Percentiles rank a stretch among this genome's conserved stretches.
Conservation (phyloP, 2,888 invertebrate species). For the Endomychus coccineus region DNA sequence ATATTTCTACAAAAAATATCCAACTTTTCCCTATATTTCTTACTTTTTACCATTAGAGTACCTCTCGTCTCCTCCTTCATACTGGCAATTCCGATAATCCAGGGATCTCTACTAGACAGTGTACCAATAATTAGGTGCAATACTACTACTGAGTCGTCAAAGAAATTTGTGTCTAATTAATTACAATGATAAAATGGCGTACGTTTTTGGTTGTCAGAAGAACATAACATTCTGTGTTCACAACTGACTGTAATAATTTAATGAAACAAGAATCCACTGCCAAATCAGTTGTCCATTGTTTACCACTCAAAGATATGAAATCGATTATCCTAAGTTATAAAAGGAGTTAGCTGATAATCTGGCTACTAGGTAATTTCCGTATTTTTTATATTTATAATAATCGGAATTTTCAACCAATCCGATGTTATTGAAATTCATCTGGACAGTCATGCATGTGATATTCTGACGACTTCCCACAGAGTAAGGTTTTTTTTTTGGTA, state of each 20-base stretch:
- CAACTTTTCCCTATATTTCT: background rate
- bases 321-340: background rate
- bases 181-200: slow-evolving; percentile 5
- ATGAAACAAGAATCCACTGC: background rate
- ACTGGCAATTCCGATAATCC: no score
- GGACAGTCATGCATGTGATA: no score
- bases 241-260: background rate
- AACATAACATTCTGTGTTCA: background rate
- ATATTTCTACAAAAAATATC: no score
- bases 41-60: background rate
- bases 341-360: background rate
- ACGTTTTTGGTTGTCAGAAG: background rate
- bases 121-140: no score
- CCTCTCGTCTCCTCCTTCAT: no score
- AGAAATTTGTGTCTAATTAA: background rate
- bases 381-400: background rate
- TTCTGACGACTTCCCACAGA: no score
- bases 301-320: background rate
- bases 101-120: no score
- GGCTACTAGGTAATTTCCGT: slow-evolving; percentile 1
- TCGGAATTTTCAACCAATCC: background rate
- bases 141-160: no score
- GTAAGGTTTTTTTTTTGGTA: no score
- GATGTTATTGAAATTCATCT: slow-evolving; percentile 1
- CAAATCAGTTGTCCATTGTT: slow-evolving; percentile 4